These are phyloP conservation scores for Panagrolaimus sp. DNA, from an alignment of 1,140 invertebrate species.

Conservation along the genomic window DNA sequence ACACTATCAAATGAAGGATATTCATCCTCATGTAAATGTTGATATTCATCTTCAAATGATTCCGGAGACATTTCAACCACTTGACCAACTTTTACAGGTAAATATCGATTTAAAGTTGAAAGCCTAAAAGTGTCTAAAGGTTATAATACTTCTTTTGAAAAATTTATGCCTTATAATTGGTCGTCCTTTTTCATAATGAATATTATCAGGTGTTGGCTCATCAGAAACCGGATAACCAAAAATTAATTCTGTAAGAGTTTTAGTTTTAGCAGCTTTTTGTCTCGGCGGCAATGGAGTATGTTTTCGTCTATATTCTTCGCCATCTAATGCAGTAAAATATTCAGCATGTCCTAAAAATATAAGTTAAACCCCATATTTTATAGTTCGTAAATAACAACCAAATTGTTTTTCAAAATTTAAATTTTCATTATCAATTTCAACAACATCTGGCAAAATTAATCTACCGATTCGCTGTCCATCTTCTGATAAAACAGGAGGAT, in stretches of 20 bases:
- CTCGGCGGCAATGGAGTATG: neutral
- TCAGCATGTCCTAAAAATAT: neutral
- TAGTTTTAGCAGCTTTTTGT: neutral
- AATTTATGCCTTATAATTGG: slow-evolving; percentile 5
- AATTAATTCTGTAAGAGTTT: neutral
- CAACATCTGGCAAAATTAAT: slow-evolving; percentile 24
- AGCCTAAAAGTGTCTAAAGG: neutral
- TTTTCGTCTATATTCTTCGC: slow-evolving; percentile 3
- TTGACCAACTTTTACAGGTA: neutral
- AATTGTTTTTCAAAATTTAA: slow-evolving; percentile 19
- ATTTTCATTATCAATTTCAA: slow-evolving; percentile 17
- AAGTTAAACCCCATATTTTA: neutral
- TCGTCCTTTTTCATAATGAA: slow-evolving; percentile 1
- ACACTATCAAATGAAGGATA: slow-evolving; percentile 6
- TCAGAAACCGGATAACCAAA: neutral
- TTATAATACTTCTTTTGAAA: neutral
- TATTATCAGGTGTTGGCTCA: neutral
- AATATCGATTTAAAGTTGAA: slow-evolving; percentile 6
- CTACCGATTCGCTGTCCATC: slow-evolving; percentile 16
- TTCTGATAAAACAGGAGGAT: slow-evolving; percentile 17
- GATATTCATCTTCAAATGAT: neutral
- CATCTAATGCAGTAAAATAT: neutral
- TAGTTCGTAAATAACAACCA: neutral
- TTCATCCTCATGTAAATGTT: neutral
- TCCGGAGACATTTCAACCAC: neutral